Percentiles rank a stretch among this genome's conserved stretches.
These are phyloP conservation scores for Pristionchus exspectatus DNA, from an alignment of 2,888 invertebrate genomes.

Conservation along the genomic window DNA sequence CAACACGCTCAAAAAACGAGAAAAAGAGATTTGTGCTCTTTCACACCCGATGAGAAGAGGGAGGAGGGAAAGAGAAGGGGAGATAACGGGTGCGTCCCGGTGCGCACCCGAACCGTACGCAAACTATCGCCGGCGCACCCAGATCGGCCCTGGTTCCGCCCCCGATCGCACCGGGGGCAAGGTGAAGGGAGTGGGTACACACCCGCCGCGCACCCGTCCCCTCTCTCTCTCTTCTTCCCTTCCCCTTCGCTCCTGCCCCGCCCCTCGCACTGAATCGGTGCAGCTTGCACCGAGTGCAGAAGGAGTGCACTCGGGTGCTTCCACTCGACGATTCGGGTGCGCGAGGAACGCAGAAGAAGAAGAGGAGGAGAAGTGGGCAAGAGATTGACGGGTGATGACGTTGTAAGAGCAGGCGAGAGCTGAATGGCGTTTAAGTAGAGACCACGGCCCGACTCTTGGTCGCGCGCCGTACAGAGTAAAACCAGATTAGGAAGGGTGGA, in stretches of 20 bases:
- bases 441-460: background rate
- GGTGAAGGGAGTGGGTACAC: background rate
- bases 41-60: background rate
- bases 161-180: background rate
- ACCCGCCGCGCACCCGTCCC: background rate
- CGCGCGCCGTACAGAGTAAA: background rate
- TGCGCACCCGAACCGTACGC: conserved; percentile 14
- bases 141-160: background rate
- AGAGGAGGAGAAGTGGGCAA: background rate
- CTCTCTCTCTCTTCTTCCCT: background rate
- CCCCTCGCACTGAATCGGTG: conserved; percentile 1
- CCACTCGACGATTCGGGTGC: background rate
- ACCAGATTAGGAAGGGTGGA: background rate
- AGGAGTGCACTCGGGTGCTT: background rate
- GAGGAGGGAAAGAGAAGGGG: conserved; percentile 80
- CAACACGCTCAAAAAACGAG: background rate
- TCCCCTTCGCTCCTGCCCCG: background rate
- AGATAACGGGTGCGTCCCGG: background rate
- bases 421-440: background rate
- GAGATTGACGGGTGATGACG: conserved; percentile 19
- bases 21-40: background rate
- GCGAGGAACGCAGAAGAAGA: background rate
- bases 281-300: background rate
- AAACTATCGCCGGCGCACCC: background rate
- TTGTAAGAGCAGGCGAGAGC: background rate